Percentiles rank a stretch among this genome's conserved stretches.
Conservation (phyloP, 2,113 vertebrate species). For the Uria aalge region DNA sequence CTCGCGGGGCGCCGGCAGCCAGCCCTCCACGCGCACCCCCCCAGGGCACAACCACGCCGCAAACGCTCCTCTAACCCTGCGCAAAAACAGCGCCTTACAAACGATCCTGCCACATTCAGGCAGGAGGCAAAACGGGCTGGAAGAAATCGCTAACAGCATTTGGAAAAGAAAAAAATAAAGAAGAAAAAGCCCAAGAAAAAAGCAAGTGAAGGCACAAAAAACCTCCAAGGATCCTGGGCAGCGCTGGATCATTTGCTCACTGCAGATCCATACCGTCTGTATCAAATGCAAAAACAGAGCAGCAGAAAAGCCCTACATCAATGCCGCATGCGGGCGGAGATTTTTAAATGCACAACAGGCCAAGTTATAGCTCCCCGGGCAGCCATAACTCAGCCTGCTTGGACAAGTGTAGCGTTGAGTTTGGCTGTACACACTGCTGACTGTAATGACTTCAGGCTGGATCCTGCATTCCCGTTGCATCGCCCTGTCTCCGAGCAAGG, state of each 20-base stretch:
- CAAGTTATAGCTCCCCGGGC: neutral
- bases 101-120: neutral
- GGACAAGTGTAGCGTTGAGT: neutral
- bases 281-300: neutral
- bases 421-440: neutral
- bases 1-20: neutral
- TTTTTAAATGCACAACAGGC: neutral
- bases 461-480: neutral
- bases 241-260: neutral
- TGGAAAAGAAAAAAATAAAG: neutral
- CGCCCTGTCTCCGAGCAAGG: neutral
- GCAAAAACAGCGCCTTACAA: neutral
- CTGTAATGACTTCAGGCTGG: neutral
- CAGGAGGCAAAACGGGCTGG: neutral
- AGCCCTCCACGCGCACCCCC: neutral
- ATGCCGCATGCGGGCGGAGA: constrained; percentile 23
- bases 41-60: neutral
- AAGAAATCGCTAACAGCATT: neutral
- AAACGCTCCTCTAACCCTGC: neutral
- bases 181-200: neutral
- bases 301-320: neutral
- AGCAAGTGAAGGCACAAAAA: neutral
- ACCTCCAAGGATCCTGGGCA: neutral
- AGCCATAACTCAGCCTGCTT: constrained; percentile 20
- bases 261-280: neutral